phyloP scores from a whole-genome alignment of 2,888 invertebrate genomes.

The Chrysolina oricalcia region DNA sequence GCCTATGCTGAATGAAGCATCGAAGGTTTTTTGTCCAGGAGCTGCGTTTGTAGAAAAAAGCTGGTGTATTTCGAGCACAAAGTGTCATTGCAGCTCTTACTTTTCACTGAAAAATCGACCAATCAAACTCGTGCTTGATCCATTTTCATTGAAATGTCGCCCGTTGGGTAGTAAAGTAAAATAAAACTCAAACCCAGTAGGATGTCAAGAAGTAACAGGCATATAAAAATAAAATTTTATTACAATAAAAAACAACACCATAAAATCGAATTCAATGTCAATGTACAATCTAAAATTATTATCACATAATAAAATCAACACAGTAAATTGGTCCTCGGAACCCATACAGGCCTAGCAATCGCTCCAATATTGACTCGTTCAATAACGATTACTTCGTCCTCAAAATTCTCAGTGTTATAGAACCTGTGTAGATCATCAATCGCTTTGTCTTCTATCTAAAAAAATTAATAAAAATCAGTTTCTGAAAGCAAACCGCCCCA shows the following conservation, averaged over 20 bases:
- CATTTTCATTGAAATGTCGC: no score
- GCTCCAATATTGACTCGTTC: constrained; percentile 76
- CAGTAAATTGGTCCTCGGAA: constrained; percentile 61
- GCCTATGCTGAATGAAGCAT: no score
- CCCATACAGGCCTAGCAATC: constrained; percentile 78
- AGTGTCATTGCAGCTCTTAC: no score
- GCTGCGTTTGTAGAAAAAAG: no score
- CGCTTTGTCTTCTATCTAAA: constrained; percentile 88
- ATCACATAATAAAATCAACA: constrained; percentile 36
- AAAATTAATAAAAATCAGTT: constrained; percentile 25
- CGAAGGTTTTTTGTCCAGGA: no score
- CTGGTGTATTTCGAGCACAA: no score
- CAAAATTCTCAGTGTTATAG: constrained; percentile 81
- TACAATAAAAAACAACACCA: constrained; percentile 27
- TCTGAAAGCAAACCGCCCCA: background rate
- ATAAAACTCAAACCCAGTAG: background rate
- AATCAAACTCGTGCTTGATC: no score
- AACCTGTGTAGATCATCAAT: constrained; percentile 85
- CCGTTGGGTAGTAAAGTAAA: no score
- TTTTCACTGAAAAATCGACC: no score
- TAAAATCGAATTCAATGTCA: constrained; percentile 24
- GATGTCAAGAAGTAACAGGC: background rate
- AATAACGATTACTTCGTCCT: constrained; percentile 84
- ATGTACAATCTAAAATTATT: constrained; percentile 37
- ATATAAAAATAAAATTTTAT: constrained; percentile 9